Evolutionary conservation across 2,113 vertebrate species (phyloP), one percentile per base, ranked within the genome.

Genomic region (Lycaon pictus): DNA sequence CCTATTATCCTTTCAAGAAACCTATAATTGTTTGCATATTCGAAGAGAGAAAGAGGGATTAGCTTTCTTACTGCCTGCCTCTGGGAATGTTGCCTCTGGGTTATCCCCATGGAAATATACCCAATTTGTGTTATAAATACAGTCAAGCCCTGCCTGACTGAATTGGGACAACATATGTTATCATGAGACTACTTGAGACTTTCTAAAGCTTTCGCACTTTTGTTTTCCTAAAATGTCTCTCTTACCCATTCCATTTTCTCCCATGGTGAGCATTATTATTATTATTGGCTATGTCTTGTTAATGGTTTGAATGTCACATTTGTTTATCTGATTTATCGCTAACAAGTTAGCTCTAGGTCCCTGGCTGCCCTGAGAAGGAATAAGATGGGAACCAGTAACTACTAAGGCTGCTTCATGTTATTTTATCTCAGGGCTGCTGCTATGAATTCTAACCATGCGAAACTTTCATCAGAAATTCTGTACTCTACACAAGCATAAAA

Each of bases 201-300:
- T 93, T 90, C 29, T 32, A 83, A 32, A 89, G 72, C 8, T 4
- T 93, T 35, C 25, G 15, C 23, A 83, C 23, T 96, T 88, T 94
- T 87, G 62, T 83, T 95, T 96, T 80, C 51, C 82, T 72, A 88
- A 96, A 77, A 76, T 71, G n/a, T 94, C 80, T 88, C 79, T 84
- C 62, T 95, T 95, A 88, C 22, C 5, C 63, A 63, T 37, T 87
- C 32, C 12, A 27, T 88, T 96, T 95, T 93, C 19, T 95, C 23
- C 79, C 27, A 35, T 43, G n/a, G 69, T 51, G 43, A 93, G 48
- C 8, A 77, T 72, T 56, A 48, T 58, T 53, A 76, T 83, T 87
- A 81, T 76, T 80, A 86, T 71, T 37, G n/a, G 22, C 5, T 90
- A 37, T 85, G 29, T 83, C 77, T 93, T 77, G 65, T 65, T 92